phyloP scores from a whole-genome alignment of 2,113 vertebrate species.

The Anas platyrhynchos region DNA sequence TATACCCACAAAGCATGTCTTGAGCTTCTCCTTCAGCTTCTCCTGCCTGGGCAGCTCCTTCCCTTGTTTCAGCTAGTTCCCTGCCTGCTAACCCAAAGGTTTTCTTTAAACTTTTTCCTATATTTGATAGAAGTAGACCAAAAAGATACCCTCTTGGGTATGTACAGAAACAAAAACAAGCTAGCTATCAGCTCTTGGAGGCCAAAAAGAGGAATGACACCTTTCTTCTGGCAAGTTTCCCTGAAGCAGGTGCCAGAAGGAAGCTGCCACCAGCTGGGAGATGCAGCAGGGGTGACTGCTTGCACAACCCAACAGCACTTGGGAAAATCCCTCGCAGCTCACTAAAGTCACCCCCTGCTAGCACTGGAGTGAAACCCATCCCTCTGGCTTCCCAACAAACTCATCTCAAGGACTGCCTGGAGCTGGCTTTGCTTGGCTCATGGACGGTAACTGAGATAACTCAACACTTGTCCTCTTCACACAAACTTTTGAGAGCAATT shows the following conservation, averaged over 20 bases:
- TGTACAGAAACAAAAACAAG: background rate
- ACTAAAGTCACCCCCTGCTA: background rate
- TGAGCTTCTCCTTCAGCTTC: background rate
- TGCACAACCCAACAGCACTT: background rate
- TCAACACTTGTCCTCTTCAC: background rate
- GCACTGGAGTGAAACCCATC: background rate
- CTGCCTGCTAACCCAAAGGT: background rate
- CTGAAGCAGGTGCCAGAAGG: background rate
- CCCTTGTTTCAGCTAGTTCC: background rate
- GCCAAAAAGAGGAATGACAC: background rate
- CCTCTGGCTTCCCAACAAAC: background rate
- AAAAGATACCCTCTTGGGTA: background rate
- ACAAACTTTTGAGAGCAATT: background rate
- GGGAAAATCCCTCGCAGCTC: background rate
- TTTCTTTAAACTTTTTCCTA: background rate
- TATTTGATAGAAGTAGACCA: background rate
- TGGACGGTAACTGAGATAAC: background rate
- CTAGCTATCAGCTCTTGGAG: background rate
- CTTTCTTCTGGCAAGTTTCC: background rate
- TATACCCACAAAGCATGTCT: background rate
- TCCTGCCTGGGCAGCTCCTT: background rate
- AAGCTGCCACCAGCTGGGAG: background rate
- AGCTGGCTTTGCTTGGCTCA: background rate
- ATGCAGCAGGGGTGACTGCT: background rate
- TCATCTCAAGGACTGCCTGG: background rate